phyloP scores from a whole-genome alignment of 2,888 invertebrate species.

The Agrotis segetum region DNA sequence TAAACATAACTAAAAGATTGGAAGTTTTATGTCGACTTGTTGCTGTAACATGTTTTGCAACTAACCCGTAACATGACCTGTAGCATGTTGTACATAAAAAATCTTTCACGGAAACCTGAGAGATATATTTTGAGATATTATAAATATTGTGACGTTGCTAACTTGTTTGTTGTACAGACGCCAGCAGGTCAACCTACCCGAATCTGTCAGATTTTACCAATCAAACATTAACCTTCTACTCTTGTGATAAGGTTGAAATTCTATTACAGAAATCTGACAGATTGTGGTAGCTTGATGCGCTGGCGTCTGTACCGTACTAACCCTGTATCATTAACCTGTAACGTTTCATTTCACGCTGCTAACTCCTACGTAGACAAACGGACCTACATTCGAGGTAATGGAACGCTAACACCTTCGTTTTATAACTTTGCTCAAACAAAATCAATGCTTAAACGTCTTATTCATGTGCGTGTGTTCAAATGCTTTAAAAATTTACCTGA shows the following conservation, averaged over 20 bases:
- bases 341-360: constrained; percentile 85
- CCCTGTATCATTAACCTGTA: constrained; percentile 62
- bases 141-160: constrained; percentile 32
- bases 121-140: constrained; percentile 29
- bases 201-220: too few relatives aligned
- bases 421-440: constrained; percentile 19
- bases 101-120: background rate
- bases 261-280: too few relatives aligned
- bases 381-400: constrained; percentile 92
- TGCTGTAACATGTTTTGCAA: constrained; percentile 4
- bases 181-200: too few relatives aligned
- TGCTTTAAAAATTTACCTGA: background rate
- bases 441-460: constrained; percentile 12
- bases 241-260: too few relatives aligned
- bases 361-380: constrained; percentile 82
- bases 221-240: too few relatives aligned
- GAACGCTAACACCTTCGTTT: constrained; percentile 61
- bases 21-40: background rate
- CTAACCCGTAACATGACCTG: background rate
- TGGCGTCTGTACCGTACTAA: constrained; percentile 57
- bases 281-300: too few relatives aligned
- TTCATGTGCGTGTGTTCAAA: background rate
- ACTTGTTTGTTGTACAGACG: constrained; percentile 47
- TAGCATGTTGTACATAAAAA: background rate
- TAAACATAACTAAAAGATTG: background rate